phyloP scores from a whole-genome alignment of 2,888 invertebrate genomes.

The Erebia ligea region DNA sequence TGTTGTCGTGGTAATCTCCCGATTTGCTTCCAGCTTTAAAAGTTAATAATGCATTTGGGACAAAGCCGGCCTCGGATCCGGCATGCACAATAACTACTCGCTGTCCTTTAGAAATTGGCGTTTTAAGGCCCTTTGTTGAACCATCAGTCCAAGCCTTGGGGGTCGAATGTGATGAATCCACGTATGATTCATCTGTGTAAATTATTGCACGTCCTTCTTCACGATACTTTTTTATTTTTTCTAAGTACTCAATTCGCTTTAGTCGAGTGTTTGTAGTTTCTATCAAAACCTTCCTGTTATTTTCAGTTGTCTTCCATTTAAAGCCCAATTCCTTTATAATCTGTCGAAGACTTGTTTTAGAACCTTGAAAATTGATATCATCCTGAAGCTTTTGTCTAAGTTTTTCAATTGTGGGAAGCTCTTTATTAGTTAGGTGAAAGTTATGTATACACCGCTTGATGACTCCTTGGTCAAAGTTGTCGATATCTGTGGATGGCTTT shows the following conservation, averaged over 20 bases:
- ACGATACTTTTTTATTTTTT: slow-evolving; percentile 13
- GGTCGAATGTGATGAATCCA: slow-evolving; percentile 2
- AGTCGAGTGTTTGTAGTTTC: slow-evolving; percentile 39
- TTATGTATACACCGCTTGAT: slow-evolving; percentile 51
- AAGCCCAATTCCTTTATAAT: slow-evolving; percentile 39
- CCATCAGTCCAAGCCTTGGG: slow-evolving; percentile 35
- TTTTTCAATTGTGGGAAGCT: slow-evolving; percentile 45
- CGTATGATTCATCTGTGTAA: background rate
- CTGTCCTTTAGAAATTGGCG: slow-evolving; percentile 4
- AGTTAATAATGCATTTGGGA: slow-evolving; percentile 1
- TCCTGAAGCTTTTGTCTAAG: slow-evolving; percentile 37
- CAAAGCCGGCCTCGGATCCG: no score
- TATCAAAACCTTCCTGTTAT: slow-evolving; percentile 41
- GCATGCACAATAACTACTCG: background rate
- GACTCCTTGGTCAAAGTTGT: slow-evolving; percentile 48
- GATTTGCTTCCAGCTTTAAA: slow-evolving; percentile 4
- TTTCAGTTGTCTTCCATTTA: slow-evolving; percentile 41
- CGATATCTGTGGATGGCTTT: slow-evolving; percentile 45
- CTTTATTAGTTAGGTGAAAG: slow-evolving; percentile 47
- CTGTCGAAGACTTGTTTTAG: slow-evolving; percentile 27
- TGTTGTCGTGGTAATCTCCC: slow-evolving; percentile 28
- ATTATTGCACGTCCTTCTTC: slow-evolving; percentile 8
- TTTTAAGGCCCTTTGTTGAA: slow-evolving; percentile 24
- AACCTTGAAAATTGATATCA: slow-evolving; percentile 30
- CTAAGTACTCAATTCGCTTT: slow-evolving; percentile 12